Conservation (phyloP, 2,113 vertebrate genomes). For the Sapajus apella region DNA sequence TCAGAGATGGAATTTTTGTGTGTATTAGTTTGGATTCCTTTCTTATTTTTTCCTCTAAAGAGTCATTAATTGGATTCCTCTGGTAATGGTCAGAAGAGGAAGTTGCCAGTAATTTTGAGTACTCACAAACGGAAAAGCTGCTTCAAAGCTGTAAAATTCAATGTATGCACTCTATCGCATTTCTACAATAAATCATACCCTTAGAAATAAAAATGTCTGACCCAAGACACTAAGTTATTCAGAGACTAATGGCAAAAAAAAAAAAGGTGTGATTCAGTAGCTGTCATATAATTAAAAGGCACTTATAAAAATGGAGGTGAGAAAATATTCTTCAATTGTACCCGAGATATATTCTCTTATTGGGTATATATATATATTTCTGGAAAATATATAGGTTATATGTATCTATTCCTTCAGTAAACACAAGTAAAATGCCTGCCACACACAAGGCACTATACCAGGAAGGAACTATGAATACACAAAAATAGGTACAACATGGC, state of each 20-base stretch:
- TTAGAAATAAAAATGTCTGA: constrained; percentile 40
- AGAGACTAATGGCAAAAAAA: not conserved
- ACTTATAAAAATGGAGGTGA: not conserved
- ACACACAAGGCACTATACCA: not conserved
- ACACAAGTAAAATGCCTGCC: not conserved
- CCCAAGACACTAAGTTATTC: not conserved
- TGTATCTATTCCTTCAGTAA: not conserved
- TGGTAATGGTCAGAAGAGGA: constrained; percentile 43
- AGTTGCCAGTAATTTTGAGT: constrained; percentile 2
- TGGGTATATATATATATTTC: not conserved
- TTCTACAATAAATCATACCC: not conserved
- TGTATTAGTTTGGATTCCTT: not conserved
- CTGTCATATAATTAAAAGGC: not conserved
- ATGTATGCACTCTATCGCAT: not conserved
- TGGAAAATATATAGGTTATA: not conserved
- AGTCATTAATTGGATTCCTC: constrained; percentile 38
- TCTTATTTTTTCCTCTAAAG: not conserved
- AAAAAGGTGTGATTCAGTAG: not conserved
- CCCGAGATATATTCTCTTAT: not conserved
- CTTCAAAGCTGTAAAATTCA: not conserved
- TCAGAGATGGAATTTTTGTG: constrained; percentile 32
- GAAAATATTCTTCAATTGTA: not conserved
- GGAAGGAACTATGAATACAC: not conserved
- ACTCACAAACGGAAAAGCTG: constrained; percentile 28
- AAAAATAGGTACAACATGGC: not conserved